phyloP scores from a whole-genome alignment of 1,140 invertebrate genomes.

The Oryctes rhinoceros region DNA sequence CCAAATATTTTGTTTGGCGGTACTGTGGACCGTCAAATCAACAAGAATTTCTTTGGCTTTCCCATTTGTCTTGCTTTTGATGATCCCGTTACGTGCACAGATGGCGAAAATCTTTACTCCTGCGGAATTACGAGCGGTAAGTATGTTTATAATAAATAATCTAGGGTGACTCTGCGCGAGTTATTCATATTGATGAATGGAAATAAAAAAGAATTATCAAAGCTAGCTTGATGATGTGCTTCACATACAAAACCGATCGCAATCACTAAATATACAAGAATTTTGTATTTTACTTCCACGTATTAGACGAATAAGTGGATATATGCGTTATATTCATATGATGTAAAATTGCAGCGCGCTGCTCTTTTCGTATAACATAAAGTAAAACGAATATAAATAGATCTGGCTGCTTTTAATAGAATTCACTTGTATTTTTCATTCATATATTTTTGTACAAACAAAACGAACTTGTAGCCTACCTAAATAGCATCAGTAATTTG shows the following conservation, averaged over 20 bases:
- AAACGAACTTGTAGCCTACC: neutral
- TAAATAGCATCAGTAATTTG: neutral
- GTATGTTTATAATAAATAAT: slow-evolving; percentile 52
- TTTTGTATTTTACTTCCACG: too few relatives aligned
- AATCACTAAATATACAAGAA: too few relatives aligned
- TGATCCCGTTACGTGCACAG: slow-evolving; percentile 85
- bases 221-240: too few relatives aligned
- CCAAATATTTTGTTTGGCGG: slow-evolving; percentile 79
- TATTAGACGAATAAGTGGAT: too few relatives aligned
- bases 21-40: slow-evolving; percentile 89
- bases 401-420: neutral
- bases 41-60: slow-evolving; percentile 86
- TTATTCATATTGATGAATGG: too few relatives aligned
- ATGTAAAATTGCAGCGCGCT: neutral
- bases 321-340: neutral
- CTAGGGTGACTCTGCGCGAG: too few relatives aligned
- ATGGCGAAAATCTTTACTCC: slow-evolving; percentile 79
- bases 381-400: neutral
- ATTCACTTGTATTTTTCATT: neutral
- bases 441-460: neutral
- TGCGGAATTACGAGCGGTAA: slow-evolving; percentile 83
- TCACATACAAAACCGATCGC: too few relatives aligned
- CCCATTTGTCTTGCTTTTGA: slow-evolving; percentile 90
- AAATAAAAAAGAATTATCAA: too few relatives aligned
- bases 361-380: neutral